Evolutionary conservation across 1,140 invertebrate species (phyloP).

Genomic region (Grapholita molesta): DNA sequence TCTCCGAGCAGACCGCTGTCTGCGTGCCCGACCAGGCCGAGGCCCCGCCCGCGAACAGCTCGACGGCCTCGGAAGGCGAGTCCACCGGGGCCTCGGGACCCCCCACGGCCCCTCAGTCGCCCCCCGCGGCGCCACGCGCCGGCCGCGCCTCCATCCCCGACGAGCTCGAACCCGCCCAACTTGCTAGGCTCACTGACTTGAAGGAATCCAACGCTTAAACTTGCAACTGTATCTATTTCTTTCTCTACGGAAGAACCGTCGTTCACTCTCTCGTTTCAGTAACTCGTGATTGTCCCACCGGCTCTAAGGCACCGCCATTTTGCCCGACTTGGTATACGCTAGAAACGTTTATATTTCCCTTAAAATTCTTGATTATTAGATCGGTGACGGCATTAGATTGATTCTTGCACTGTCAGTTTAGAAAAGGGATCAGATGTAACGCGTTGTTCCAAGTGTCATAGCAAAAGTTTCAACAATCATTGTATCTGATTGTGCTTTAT

Average conservation of each 20-base stretch:
- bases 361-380: neutral
- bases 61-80: slow-evolving; percentile 61
- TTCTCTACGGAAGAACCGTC: neutral
- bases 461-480: too few species aligned
- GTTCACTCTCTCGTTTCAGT: neutral
- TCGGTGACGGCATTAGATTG: too few species aligned
- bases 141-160: slow-evolving; percentile 89
- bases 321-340: neutral
- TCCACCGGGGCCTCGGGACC: slow-evolving; percentile 55
- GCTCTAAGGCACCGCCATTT: neutral
- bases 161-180: slow-evolving; percentile 90
- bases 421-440: too few species aligned
- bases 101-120: slow-evolving; percentile 66
- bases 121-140: slow-evolving; percentile 83
- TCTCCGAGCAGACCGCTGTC: slow-evolving; percentile 22
- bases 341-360: neutral
- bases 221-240: slow-evolving; percentile 23
- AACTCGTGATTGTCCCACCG: neutral
- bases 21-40: slow-evolving; percentile 40
- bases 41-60: slow-evolving; percentile 57
- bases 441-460: too few species aligned
- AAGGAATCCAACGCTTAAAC: slow-evolving; percentile 93
- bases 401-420: neutral
- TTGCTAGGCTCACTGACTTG: slow-evolving; percentile 89
- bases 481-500: too few species aligned